Percentiles rank a stretch among this genome's conserved stretches.
Conservation (phyloP, 2,113 vertebrate species). For the Python bivittatus region DNA sequence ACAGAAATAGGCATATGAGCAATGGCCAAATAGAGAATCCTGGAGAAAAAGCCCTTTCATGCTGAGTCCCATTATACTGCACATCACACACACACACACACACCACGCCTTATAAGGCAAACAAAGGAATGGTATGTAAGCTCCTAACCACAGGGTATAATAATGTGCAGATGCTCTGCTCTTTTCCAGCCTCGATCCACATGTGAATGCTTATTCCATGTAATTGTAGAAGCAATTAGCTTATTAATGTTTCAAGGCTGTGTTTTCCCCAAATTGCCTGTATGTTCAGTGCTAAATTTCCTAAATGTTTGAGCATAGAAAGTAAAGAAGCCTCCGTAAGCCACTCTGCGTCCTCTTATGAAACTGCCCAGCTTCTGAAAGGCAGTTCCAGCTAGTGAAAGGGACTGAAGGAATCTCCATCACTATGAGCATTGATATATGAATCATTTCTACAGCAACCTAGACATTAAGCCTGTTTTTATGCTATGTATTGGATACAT, state of each 20-base stretch:
- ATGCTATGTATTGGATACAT: not conserved
- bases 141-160: constrained; percentile 27
- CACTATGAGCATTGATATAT: not conserved
- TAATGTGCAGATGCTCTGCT: constrained; percentile 41
- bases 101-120: constrained; percentile 35
- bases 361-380: not conserved
- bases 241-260: not conserved
- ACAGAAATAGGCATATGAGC: not conserved
- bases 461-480: not conserved
- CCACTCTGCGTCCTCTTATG: not conserved
- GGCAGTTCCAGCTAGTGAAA: not conserved
- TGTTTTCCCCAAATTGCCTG: not conserved
- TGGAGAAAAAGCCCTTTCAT: constrained; percentile 13
- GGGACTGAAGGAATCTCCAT: not conserved
- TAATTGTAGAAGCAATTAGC: not conserved
- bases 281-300: not conserved
- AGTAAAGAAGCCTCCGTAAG: not conserved
- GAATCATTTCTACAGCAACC: not conserved
- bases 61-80: constrained; percentile 7
- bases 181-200: constrained; percentile 11
- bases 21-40: constrained; percentile 9
- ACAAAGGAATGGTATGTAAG: constrained; percentile 36
- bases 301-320: not conserved
- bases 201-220: constrained; percentile 21
- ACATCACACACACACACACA: not conserved